A percentile compares a stretch with the other conserved stretches of the same genome.
These are phyloP conservation scores for Ramazzottius varieornatus DNA, from an alignment of 2,888 invertebrate species.

Conservation along the genomic window DNA sequence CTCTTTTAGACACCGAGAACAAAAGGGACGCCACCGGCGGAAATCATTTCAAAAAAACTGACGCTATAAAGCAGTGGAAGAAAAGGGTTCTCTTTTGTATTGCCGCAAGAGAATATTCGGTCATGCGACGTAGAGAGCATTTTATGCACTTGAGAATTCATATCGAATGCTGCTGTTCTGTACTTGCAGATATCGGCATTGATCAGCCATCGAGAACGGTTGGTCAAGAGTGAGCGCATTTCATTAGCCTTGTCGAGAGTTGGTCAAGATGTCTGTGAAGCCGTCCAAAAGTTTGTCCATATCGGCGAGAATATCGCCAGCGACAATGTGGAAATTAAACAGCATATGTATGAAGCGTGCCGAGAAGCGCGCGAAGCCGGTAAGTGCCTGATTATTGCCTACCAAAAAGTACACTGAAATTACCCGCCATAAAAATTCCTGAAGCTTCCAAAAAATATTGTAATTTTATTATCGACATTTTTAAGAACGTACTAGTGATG, in stretches of 20 bases:
- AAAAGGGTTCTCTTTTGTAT: no score
- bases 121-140: no score
- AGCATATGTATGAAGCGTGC: slow-evolving; percentile 94
- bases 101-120: no score
- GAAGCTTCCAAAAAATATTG: neutral
- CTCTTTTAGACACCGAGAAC: no score
- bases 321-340: slow-evolving; percentile 82
- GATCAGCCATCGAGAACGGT: slow-evolving; percentile 42
- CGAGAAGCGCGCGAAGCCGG: slow-evolving; percentile 84
- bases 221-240: slow-evolving; percentile 31
- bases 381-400: slow-evolving; percentile 27
- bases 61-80: no score
- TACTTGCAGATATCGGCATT: slow-evolving; percentile 52
- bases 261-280: slow-evolving; percentile 80
- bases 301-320: slow-evolving; percentile 96
- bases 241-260: slow-evolving; percentile 56
- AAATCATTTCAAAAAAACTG: no score
- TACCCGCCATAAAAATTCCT: neutral
- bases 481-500: no score
- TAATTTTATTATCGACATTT: no score
- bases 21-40: no score
- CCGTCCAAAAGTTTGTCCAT: slow-evolving; percentile 86
- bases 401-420: neutral
- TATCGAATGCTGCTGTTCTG: neutral
- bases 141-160: no score